Evolutionary conservation across 2,888 invertebrate genomes (phyloP), one percentile per base, ranked within the genome.

Genomic region (Hirtodrosophila duncani): DNA sequence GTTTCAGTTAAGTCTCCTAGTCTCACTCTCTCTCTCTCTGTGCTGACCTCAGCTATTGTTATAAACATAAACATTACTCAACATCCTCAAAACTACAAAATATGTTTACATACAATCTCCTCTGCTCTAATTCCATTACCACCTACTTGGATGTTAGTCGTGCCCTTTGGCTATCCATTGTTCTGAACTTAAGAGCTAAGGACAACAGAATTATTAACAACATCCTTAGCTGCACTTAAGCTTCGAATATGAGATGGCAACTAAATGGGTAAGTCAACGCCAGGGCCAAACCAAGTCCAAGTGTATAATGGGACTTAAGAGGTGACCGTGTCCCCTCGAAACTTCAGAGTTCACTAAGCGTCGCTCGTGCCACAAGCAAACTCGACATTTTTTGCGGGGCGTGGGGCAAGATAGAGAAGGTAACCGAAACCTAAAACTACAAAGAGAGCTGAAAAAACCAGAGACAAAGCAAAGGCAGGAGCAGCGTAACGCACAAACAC

Each of bases 151-250:
- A n/a, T n/a, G n/a, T n/a, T n/a, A n/a, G n/a, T n/a, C n/a, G n/a
- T n/a, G n/a, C n/a, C n/a, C n/a, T n/a, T n/a, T n/a, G n/a, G n/a
- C n/a, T n/a, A n/a, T n/a, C n/a, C n/a, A n/a, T n/a, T n/a, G n/a
- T n/a, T n/a, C n/a, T n/a, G n/a, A n/a, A n/a, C n/a, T n/a, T n/a
- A n/a, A n/a, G n/a, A n/a, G n/a, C n/a, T n/a, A n/a, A n/a, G n/a
- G n/a, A n/a, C n/a, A 41, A 23, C 51, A 24, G 50, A 24, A 34
- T 51, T 57, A 67, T 63, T 67, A 67, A 34, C 41, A 63, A 34
- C 41, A 63, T 44, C 34, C 46, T 51, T 50, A 44, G 31, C 63
- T 37, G 57, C 63, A 63, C 67, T 63, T 63, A 31, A 53, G 51
- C 13, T 30, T 18, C 31, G 10, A 55, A 56, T 46, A 33, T 52